Conservation (phyloP, 1,140 invertebrate species). For the Diorhabda carinulata region DNA sequence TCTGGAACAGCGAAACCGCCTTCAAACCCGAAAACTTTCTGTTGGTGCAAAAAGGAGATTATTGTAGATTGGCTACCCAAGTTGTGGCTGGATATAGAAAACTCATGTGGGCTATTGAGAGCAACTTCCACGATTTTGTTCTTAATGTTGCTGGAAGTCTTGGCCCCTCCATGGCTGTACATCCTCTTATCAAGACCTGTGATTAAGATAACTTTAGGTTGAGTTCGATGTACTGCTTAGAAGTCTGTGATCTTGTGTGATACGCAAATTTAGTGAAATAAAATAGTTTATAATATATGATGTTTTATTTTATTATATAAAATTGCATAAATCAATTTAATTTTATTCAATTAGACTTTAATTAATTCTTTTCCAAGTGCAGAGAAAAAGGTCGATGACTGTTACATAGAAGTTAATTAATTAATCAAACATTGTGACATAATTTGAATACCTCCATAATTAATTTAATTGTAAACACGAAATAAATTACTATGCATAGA, state of each 20-base stretch:
- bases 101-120: conserved; percentile 61
- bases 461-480: too few species aligned
- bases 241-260: conserved; percentile 18
- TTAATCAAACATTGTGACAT: too few species aligned
- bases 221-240: neutral
- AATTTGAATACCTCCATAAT: too few species aligned
- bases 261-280: conserved; percentile 9
- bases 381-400: too few species aligned
- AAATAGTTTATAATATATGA: conserved; percentile 3
- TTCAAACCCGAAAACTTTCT: conserved; percentile 55
- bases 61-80: conserved; percentile 57
- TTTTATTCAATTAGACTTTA: too few species aligned
- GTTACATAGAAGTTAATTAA: too few species aligned
- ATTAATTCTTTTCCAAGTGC: too few species aligned
- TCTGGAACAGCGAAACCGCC: conserved; percentile 57
- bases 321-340: too few species aligned
- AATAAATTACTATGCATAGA: too few species aligned
- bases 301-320: too few species aligned
- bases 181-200: conserved; percentile 44
- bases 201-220: conserved; percentile 30
- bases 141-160: conserved; percentile 54
- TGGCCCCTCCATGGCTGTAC: conserved; percentile 46
- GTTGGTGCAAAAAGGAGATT: conserved; percentile 55
- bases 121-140: conserved; percentile 63
- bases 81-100: conserved; percentile 56